These are phyloP conservation scores for Drosophila mayaguana DNA, from an alignment of 2,888 invertebrate genomes.

Conservation along the genomic window DNA sequence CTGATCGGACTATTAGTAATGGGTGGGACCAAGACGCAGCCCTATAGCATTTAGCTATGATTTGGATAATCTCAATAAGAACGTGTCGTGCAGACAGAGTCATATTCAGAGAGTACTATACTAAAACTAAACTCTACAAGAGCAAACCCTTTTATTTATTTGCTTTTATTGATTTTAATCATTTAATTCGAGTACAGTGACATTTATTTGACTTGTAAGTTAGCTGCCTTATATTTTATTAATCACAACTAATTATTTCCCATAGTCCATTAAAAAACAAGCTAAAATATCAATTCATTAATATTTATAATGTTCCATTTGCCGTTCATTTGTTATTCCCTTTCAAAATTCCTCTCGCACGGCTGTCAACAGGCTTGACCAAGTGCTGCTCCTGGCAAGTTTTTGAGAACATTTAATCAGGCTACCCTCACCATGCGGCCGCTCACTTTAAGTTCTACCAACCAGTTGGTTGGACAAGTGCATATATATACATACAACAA, in stretches of 20 bases:
- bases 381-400: constrained; percentile 10
- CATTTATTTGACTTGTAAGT: too few species aligned
- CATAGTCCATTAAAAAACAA: not conserved
- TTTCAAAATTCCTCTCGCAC: constrained; percentile 27
- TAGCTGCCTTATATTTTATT: not conserved
- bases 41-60: not conserved
- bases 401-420: constrained; percentile 15
- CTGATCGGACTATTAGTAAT: not conserved
- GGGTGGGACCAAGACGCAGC: too few species aligned
- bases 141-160: too few species aligned
- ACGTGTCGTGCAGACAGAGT: too few species aligned
- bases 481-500: constrained; percentile 28
- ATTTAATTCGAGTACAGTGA: too few species aligned
- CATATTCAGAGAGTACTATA: too few species aligned
- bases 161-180: too few species aligned
- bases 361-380: constrained; percentile 52
- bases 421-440: not conserved
- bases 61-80: too few species aligned
- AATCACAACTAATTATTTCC: constrained; percentile 1
- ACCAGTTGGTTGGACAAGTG: constrained; percentile 19
- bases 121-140: too few species aligned
- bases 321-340: constrained; percentile 13
- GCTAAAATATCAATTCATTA: not conserved
- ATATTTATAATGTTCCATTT: constrained; percentile 8
- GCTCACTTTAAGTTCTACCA: constrained; percentile 1